Base-by-base conservation (phyloP, 1,140 invertebrate genomes). In the Drosophila chauvacae region DNA sequence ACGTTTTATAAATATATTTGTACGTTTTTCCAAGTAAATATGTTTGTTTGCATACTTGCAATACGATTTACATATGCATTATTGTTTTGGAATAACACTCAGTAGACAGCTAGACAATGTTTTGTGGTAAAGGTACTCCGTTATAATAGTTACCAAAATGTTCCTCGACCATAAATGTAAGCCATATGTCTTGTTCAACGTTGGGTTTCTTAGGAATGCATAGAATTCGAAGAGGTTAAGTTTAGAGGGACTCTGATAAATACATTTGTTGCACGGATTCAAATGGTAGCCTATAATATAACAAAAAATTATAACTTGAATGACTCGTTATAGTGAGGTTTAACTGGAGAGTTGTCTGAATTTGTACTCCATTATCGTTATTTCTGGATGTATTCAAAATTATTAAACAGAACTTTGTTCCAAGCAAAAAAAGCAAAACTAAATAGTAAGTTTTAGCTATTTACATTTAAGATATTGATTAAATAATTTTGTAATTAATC, bases 1-100 rank as follows among this genome's bases (percentile, higher is more conserved):
- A 50, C 69, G 66, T 66, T 75, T 41, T 48, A 75, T 84, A 84
- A 59, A 71, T 80, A 42, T 80, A 80, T 83, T 80, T 84, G 80
- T 79, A 82, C 69, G 66, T 30, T 59, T 51, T 69, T 44, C 28
- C 48, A 68, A 56, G 30, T 71, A 70, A 53, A 56, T 55, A 70
- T 60, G 63, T 55, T 51, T 58, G 10, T 35, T 51, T 76, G 45
- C 35, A 69, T 75, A 72, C 60, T 53, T 55, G 50, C 63, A 58
- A 69, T 73, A 60, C 39, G 33, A 53, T 70, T 62, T 45, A n/a
- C n/a, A n/a, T n/a, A 35, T 60, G 48, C 35, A 42, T 68, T 68
- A 35, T 26, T 73, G 39, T 47, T 61, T 47, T 44, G 20, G 58
- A 42, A 57, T 79, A 80, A 58, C 57, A 70, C 65, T 48, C 65